Evolutionary conservation across 2,888 invertebrate genomes (phyloP), one percentile per base, ranked within the genome.

Genomic region (Cephus rjabovi): DNA sequence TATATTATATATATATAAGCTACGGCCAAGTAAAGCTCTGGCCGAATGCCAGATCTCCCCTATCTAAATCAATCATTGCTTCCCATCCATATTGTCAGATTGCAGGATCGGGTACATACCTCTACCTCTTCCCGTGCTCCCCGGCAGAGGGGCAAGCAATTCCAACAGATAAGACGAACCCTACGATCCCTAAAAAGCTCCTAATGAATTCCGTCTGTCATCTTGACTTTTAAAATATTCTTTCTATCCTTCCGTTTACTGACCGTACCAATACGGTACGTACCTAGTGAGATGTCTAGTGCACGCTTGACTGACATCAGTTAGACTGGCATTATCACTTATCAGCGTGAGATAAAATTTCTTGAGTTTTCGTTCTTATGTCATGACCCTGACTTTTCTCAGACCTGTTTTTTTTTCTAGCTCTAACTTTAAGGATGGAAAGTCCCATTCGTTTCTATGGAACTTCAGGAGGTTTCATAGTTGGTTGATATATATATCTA

Each of bases 41-140:
- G 83, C 83, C 76, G 76, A 76, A 73, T 75, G 83, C 84, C 84
- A 84, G 79, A 83, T 79, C 80, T 82, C 80, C 77, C 75, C 81
- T 82, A 81, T 82, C 82, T 83, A 81, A 84, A 84, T 84, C 84
- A 84, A 84, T 84, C 83, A 80, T 83, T 79, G 82, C 81, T 78
- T 75, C 76, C 77, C 76, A 40, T 69, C 30, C 80, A 77, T 71
- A 11, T 76, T 74, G 70, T 34, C 68, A 77, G 76, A 15, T 34
- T 71, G 31, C 31, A 71, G 71, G 33, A 31, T 71, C 11, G 71
- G 9, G 71, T 71, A 31, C 71, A 33, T 31, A 74, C 30, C 73
- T 23, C 73, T 15, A 12, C 30, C 73, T 31, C 77, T 71, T 76
- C 35, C 37, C 69, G 69, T 40, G 34, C 77, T 40, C 69, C 74